Evolutionary conservation across 2,888 invertebrate genomes (phyloP).

Genomic region (Entomobrya multifasciata): DNA sequence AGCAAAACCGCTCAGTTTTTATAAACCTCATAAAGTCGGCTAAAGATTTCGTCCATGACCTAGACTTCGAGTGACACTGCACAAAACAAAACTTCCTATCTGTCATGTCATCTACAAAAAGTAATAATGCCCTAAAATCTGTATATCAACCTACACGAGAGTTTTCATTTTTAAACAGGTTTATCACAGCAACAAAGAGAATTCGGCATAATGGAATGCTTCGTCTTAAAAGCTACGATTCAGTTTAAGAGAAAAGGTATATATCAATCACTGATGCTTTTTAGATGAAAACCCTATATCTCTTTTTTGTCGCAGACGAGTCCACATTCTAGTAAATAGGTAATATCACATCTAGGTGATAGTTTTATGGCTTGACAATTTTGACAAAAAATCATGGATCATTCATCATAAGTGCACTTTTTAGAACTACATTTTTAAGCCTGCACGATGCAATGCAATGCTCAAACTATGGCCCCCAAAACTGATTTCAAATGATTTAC

Average conservation of each 20-base stretch:
- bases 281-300: too few species aligned
- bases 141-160: background rate
- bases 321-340: too few species aligned
- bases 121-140: background rate
- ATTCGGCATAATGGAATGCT: slow-evolving; percentile 23
- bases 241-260: slow-evolving; percentile 21
- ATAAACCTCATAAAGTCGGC: background rate
- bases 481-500: too few species aligned
- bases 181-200: slow-evolving; percentile 20
- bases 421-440: background rate
- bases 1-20: background rate
- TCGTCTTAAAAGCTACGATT: background rate
- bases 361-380: slow-evolving; percentile 31
- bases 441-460: too few species aligned
- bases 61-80: too few species aligned
- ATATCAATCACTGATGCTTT: slow-evolving; percentile 31
- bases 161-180: slow-evolving; percentile 50
- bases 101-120: slow-evolving; percentile 47
- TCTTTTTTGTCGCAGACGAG: too few species aligned
- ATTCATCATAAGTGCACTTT: slow-evolving; percentile 22
- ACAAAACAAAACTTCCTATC: slow-evolving; percentile 38
- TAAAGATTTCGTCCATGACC: slow-evolving; percentile 49
- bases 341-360: background rate
- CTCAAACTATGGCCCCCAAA: too few species aligned
- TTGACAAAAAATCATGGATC: slow-evolving; percentile 29